Evolutionary conservation across 2,888 invertebrate genomes (phyloP).

Genomic region (Apotomis betuletana): DNA sequence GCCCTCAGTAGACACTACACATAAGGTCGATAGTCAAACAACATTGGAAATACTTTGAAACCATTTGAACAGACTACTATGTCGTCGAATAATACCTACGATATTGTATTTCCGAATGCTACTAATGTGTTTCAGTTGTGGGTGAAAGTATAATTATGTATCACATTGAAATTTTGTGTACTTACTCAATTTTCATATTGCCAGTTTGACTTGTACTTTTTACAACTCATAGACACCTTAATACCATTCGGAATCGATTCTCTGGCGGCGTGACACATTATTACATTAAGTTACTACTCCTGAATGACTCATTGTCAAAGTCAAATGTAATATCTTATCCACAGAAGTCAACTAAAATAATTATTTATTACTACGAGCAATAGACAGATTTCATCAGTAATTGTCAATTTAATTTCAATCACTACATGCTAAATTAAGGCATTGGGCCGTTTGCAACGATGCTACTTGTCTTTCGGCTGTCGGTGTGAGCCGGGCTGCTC

Average conservation of each 20-base stretch:
- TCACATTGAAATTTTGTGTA: too few species aligned
- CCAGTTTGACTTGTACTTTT: neutral
- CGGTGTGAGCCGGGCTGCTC: neutral
- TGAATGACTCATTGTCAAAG: neutral
- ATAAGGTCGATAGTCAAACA: too few species aligned
- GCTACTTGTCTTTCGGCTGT: neutral
- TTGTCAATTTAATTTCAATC: neutral
- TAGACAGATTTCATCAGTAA: neutral
- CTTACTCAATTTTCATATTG: too few species aligned
- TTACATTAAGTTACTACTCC: neutral
- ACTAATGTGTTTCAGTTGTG: too few species aligned
- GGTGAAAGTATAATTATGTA: too few species aligned
- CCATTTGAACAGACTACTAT: too few species aligned
- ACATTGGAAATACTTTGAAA: too few species aligned
- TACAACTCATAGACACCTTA: neutral
- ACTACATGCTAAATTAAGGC: neutral
- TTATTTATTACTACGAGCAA: conserved; percentile 10
- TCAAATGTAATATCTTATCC: neutral
- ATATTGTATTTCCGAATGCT: too few species aligned
- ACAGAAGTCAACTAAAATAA: conserved; percentile 14
- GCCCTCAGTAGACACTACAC: too few species aligned
- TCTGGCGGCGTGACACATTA: neutral
- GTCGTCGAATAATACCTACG: too few species aligned
- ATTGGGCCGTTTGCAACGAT: conserved; percentile 1
- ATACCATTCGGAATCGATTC: neutral